Evolutionary conservation across 2,888 invertebrate species (phyloP).

Genomic region (Amblyteles armatorius): DNA sequence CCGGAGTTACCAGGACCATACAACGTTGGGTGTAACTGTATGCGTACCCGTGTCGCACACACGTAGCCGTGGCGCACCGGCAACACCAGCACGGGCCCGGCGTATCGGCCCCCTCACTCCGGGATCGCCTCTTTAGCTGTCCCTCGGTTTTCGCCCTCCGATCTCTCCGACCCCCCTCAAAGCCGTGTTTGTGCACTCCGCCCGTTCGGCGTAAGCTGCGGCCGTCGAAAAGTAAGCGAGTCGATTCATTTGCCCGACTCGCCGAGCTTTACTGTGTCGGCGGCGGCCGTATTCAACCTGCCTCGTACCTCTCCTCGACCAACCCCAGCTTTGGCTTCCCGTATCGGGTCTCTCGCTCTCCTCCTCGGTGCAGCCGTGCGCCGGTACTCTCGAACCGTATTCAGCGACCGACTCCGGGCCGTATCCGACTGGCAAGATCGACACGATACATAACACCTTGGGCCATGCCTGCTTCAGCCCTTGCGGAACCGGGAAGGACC

Average conservation of each 20-base stretch:
- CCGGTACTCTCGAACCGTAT: constrained; percentile 6
- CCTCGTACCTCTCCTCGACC: background rate
- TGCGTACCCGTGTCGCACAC: background rate
- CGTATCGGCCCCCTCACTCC: constrained; percentile 35
- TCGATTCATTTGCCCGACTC: constrained; percentile 61
- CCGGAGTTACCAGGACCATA: constrained; percentile 1
- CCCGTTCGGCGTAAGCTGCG: constrained; percentile 63
- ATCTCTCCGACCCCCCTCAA: constrained; percentile 45
- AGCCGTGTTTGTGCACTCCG: constrained; percentile 65
- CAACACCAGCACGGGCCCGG: constrained; percentile 39
- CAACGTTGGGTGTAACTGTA: background rate
- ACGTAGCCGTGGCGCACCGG: constrained; percentile 6
- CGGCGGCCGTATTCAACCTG: constrained; percentile 13
- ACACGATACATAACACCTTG: constrained; percentile 60
- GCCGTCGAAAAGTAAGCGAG: constrained; percentile 67
- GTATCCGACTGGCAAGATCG: constrained; percentile 46
- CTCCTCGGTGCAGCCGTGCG: constrained; percentile 1
- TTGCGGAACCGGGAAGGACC: constrained; percentile 1
- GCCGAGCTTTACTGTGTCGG: background rate
- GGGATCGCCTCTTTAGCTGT: constrained; percentile 8
- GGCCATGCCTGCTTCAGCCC: background rate
- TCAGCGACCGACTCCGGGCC: background rate
- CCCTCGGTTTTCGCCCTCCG: constrained; percentile 52
- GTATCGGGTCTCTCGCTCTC: constrained; percentile 20
- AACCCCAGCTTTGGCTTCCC: background rate